Conservation (phyloP, 2,113 vertebrate genomes). For the Esox niger region DNA sequence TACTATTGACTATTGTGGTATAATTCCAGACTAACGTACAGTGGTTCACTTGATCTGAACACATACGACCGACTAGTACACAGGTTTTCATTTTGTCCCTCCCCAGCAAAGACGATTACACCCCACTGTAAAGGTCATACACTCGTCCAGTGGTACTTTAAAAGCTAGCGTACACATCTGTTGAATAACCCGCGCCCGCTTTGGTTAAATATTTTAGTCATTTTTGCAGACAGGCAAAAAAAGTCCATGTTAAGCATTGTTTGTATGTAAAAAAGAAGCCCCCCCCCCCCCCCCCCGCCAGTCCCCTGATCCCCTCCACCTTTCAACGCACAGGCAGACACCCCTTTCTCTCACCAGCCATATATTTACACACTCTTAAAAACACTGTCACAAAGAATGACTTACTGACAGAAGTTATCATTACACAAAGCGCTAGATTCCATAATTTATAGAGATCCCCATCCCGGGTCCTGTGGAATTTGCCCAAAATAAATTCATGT, state of each 20-base stretch:
- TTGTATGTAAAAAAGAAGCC: constrained; percentile 25
- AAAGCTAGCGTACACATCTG: background rate
- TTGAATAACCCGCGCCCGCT: background rate
- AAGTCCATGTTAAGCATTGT: constrained; percentile 31
- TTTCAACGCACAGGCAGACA: constrained; percentile 50
- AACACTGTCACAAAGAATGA: constrained; percentile 73
- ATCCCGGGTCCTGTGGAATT: constrained; percentile 88
- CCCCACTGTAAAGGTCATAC: too few relatives aligned
- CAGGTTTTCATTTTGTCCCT: too few relatives aligned
- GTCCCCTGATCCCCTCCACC: constrained; percentile 23
- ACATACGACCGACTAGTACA: too few relatives aligned
- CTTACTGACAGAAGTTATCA: constrained; percentile 86
- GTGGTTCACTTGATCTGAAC: background rate
- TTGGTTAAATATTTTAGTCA: background rate
- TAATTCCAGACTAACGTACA: background rate
- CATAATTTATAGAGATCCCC: constrained; percentile 93
- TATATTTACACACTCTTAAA: constrained; percentile 64
- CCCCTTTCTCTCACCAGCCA: constrained; percentile 44
- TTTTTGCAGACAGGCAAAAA: background rate
- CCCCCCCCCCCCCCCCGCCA: constrained; percentile 5
- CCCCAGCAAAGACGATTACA: too few relatives aligned
- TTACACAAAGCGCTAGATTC: constrained; percentile 86
- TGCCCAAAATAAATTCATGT: constrained; percentile 97
- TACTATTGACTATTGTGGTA: background rate
- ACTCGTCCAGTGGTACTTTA: background rate